Base-by-base conservation (phyloP, 1,140 invertebrate species). In the Harpegnathos saltator region DNA sequence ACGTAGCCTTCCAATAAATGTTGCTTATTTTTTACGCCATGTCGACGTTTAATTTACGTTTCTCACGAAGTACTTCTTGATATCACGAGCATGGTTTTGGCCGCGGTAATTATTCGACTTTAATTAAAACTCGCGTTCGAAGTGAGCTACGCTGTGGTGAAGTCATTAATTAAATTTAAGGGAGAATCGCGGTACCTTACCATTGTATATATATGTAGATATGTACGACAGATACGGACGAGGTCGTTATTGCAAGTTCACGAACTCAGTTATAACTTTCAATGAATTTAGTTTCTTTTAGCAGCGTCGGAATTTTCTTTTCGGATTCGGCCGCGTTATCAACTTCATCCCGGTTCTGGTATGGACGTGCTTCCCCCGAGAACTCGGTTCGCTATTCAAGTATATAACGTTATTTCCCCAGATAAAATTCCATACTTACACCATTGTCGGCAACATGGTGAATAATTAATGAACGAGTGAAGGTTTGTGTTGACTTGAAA, bases 111-210 rank as follows among this genome's bases (percentile, higher is more conserved):
- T 91, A 89, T 87, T 89, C 80, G 80, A 89, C 88, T 90, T 90
- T 91, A 91, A 92, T 92, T 91, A 89, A 92, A 91, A 91, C 89
- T 91, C 86, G 74, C 68, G 74, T 71, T 69, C 15, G 19, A 66
- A 50, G 19, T 63, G 24, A 80, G 17, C 17, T 80, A n/a, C 38
- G 19, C 22, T 29, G n/a, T 52, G 75, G 68, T 77, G 77, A 82
- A 66, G 82, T 91, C 89, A 89, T 92, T 91, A 90, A 88, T 89
- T 89, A 73, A 68, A 85, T 77, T 85, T 83, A 86, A 85, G 86
- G 62, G 75, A 75, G 84, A 85, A 75, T 75, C 22, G 85, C 68
- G 81, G 85, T 90, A 87, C 15, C 29, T 72, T 73, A 74, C n/a
- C 17, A 15, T 83, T 77, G 50, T 77, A 77, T 77, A 63, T 83